Conservation (phyloP, 2,888 invertebrate species). For the Spilosoma lubricipeda region DNA sequence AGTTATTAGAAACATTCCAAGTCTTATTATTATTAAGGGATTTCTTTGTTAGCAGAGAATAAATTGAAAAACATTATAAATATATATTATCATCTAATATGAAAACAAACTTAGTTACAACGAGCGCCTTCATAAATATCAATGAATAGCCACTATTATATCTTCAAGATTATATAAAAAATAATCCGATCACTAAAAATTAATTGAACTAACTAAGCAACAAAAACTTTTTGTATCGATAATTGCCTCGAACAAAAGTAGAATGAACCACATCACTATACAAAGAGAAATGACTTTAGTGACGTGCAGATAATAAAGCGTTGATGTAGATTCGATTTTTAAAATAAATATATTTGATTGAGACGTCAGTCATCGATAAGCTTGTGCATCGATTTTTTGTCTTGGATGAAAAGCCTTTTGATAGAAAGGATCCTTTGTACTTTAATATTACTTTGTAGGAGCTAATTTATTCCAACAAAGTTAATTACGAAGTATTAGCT, state of each 20-base stretch:
- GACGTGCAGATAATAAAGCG: constrained; percentile 64
- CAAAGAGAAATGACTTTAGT: constrained; percentile 54
- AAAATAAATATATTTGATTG: constrained; percentile 73
- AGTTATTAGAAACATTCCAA: too few relatives aligned
- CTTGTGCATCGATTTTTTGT: constrained; percentile 42
- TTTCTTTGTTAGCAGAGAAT: constrained; percentile 19
- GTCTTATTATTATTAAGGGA: neutral
- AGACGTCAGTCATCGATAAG: constrained; percentile 67
- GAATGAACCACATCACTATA: constrained; percentile 64
- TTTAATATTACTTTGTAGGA: constrained; percentile 18
- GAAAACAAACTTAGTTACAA: neutral
- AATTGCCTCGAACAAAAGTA: constrained; percentile 62
- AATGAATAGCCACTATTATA: constrained; percentile 6
- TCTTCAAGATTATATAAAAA: constrained; percentile 30
- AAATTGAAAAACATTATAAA: neutral
- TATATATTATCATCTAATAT: neutral
- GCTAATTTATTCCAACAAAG: constrained; percentile 23
- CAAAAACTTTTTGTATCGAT: constrained; percentile 53
- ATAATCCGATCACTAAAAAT: constrained; percentile 60
- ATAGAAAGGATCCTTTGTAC: constrained; percentile 16
- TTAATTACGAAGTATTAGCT: constrained; percentile 12
- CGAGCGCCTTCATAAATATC: neutral
- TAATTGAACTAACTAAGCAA: constrained; percentile 63
- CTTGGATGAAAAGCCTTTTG: constrained; percentile 20
- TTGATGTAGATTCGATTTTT: constrained; percentile 58